Evolutionary conservation across 2,888 invertebrate species (phyloP), one percentile per base, ranked within the genome.

Genomic region (Criorhina ranunculi): DNA sequence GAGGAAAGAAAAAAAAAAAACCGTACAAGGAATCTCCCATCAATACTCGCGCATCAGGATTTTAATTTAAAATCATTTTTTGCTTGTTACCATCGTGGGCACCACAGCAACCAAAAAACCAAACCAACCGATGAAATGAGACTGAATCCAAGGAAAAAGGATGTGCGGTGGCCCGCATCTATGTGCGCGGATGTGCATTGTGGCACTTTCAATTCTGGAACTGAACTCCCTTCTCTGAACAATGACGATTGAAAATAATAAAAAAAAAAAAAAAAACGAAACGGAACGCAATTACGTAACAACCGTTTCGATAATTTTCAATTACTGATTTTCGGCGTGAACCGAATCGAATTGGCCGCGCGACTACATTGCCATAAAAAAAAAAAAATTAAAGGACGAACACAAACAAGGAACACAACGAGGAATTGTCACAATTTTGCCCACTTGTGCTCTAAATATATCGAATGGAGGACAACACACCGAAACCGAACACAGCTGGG

Each of bases 231-330:
- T 9, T 24, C 29, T 15, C 17, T 2, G 17, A 64, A 79, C 85
- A 79, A 85, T 80, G 75, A 70, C 70, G 40, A 64, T 66, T 70
- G 59, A 49, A 76, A 64, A 46, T 42, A 72, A 46, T 12, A 24
- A 37, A 51, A 55, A 76, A 60, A 66, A 66, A 76, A 49, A 40
- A 60, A 73, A 75, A 53, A 31, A 59, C 42, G 12, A 64, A 89
- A 90, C 89, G 89, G 87, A 89, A 90, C 89, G 89, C 89, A 90
- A 90, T 91, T 90, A 91, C 91, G 90, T 91, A 90, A 91, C 91
- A 91, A 90, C 91, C 91, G 90, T 90, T 89, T 89, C 89, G 91
- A 91, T 91, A 90, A 90, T 90, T 90, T 90, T 90, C 90, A 90
- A 90, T 90, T 90, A 90, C 86, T 86, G 86, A 86, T 86, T 86